phyloP scores from a whole-genome alignment of 2,113 vertebrate species.

The Cariama cristata region DNA sequence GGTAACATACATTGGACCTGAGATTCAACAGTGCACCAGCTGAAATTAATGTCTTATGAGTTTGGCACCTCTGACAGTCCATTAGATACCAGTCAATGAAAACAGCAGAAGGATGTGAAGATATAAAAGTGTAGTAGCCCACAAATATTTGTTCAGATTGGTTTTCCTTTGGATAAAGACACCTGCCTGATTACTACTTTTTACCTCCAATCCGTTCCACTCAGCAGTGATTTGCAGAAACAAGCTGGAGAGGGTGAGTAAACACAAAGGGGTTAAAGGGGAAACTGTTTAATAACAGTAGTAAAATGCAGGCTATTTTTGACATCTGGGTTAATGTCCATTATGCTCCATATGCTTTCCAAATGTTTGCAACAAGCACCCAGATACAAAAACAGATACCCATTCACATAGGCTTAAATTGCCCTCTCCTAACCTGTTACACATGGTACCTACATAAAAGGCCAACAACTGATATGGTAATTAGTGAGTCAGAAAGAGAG shows the following conservation, averaged over 20 bases:
- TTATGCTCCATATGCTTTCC: conserved; percentile 84
- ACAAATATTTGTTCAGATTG: conserved; percentile 72
- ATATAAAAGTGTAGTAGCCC: conserved; percentile 64
- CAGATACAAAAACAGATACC: conserved; percentile 81
- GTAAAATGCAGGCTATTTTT: conserved; percentile 85
- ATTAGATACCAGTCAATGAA: conserved; percentile 50
- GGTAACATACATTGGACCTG: neutral
- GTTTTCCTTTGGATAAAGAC: conserved; percentile 80
- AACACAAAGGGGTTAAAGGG: conserved; percentile 83
- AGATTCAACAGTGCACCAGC: conserved; percentile 7
- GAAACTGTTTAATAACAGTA: conserved; percentile 87
- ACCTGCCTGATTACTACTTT: conserved; percentile 78
- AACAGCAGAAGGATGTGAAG: conserved; percentile 52
- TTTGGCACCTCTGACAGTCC: neutral
- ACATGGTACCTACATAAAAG: conserved; percentile 76
- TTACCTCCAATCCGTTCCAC: conserved; percentile 68
- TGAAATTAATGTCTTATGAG: neutral
- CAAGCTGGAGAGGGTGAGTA: conserved; percentile 76
- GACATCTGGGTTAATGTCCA: conserved; percentile 86
- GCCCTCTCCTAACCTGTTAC: conserved; percentile 69
- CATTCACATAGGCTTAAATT: conserved; percentile 73
- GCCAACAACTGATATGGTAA: conserved; percentile 72
- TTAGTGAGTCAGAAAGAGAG: conserved; percentile 59
- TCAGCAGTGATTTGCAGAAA: conserved; percentile 80
- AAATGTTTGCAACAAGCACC: conserved; percentile 83